These are phyloP conservation scores for Drosophila robusta DNA, from an alignment of 2,888 invertebrate species.

Conservation along the genomic window DNA sequence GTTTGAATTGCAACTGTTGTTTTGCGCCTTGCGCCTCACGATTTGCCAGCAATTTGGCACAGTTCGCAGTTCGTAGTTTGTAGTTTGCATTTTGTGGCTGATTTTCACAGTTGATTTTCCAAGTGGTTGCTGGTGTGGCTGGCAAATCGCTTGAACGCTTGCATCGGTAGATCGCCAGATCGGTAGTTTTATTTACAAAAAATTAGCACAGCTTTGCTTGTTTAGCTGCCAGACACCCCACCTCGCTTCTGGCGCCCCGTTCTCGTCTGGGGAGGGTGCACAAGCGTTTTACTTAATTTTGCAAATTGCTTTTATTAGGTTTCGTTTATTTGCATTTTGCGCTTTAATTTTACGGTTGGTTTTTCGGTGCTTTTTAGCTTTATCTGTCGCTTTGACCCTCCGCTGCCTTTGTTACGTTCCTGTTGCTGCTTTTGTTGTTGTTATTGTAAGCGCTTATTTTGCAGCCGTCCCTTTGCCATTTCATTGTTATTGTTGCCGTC, in stretches of 20 bases:
- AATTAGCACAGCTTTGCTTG: conserved; percentile 81
- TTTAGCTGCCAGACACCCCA: conserved; percentile 48
- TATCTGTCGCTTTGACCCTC: conserved; percentile 50
- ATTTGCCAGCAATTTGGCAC: conserved; percentile 76
- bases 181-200: conserved; percentile 82
- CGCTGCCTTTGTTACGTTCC: conserved; percentile 65
- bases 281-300: conserved; percentile 76
- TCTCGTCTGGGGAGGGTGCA: conserved; percentile 20
- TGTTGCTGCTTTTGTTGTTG: conserved; percentile 35
- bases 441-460: conserved; percentile 46
- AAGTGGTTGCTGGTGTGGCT: conserved; percentile 47
- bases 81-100: conserved; percentile 31
- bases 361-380: conserved; percentile 14
- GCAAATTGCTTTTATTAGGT: conserved; percentile 81
- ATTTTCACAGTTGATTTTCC: conserved; percentile 79
- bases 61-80: conserved; percentile 48
- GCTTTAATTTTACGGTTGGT: conserved; percentile 74
- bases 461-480: conserved; percentile 17
- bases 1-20: conserved; percentile 83
- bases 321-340: conserved; percentile 82
- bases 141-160: conserved; percentile 33
- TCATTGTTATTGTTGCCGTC: conserved; percentile 21
- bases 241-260: neutral
- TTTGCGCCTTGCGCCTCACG: conserved; percentile 77
- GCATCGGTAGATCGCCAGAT: conserved; percentile 54